Evolutionary conservation across 2,888 invertebrate genomes (phyloP).

Genomic region (Cordilura impudica): DNA sequence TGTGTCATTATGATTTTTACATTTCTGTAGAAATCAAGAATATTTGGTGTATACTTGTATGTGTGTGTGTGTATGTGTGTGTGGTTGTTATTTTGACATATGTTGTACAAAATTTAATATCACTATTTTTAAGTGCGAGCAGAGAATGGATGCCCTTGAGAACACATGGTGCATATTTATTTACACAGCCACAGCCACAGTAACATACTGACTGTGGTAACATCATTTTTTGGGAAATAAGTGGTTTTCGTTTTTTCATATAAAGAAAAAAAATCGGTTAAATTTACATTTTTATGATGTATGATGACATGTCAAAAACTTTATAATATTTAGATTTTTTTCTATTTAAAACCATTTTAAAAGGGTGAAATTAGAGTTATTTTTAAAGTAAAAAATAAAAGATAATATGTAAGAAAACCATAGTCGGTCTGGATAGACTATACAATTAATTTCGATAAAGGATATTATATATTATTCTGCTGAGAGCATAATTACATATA

Average conservation of each 20-base stretch:
- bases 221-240: background rate
- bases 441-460: too few relatives aligned
- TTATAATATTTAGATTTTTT: background rate
- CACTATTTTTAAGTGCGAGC: constrained; percentile 6
- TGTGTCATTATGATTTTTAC: constrained; percentile 30
- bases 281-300: constrained; percentile 47
- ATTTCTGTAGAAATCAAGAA: constrained; percentile 29
- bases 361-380: too few relatives aligned
- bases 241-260: background rate
- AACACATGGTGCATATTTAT: constrained; percentile 2
- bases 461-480: too few relatives aligned
- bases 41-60: background rate
- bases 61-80: background rate
- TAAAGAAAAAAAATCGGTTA: background rate
- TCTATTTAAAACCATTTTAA: too few relatives aligned
- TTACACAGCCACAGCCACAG: background rate
- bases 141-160: constrained; percentile 34
- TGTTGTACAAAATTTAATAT: background rate
- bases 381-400: too few relatives aligned
- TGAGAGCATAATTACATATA: too few relatives aligned
- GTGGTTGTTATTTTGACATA: background rate
- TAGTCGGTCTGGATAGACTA: too few relatives aligned
- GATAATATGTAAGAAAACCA: too few relatives aligned
- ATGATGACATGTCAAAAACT: constrained; percentile 37
- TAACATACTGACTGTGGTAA: background rate